Evolutionary conservation across 2,888 invertebrate genomes (phyloP), one percentile per base, ranked within the genome.

Genomic region (Drosophila kambysellisi): DNA sequence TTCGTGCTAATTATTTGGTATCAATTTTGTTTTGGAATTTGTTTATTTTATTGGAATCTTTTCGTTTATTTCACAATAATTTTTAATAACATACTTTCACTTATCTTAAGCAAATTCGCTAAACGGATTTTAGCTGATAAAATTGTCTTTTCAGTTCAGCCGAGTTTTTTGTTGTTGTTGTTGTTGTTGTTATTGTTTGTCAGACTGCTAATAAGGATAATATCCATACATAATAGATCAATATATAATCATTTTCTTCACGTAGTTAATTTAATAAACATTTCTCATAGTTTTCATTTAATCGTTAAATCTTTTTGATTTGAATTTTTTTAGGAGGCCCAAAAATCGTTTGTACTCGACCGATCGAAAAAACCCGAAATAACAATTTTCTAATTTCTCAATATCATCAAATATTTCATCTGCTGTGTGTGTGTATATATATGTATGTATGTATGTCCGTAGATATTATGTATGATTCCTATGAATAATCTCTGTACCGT

Each of bases 1-100:
- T 80, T 80, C 64, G 79, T 80, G 79, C 82, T 80, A 80, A 63
- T 78, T 80, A 54, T 67, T 64, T 74, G 43, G 25, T 54, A 54
- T 54, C 17, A 29, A 32, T 6, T 51, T 53, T 58, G 63, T 15
- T 15, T 17, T 46, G 25, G 29, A 46, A 25, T 51, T 53, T 46
- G 56, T n/a, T 60, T 35, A 57, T 50, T 71, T 66, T 58, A 54
- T 70, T 60, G 56, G 30, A 48, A 64, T 69, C 64, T 9, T 25
- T 25, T 74, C 52, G 62, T 75, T 54, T 50, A 64, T 48, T 70
- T 51, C 20, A 30, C 20, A 59, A 43, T 39, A 48, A 25, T 25
- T 25, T 41, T 5, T 70, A n/a, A 39, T 56, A 17, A 54, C 25
- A 54, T 54, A 54, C 33, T 20, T 53, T 53, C 53, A 9, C 33